These are phyloP conservation scores for Cygnus buccinator DNA, from an alignment of 2,113 vertebrate species.

Conservation along the genomic window DNA sequence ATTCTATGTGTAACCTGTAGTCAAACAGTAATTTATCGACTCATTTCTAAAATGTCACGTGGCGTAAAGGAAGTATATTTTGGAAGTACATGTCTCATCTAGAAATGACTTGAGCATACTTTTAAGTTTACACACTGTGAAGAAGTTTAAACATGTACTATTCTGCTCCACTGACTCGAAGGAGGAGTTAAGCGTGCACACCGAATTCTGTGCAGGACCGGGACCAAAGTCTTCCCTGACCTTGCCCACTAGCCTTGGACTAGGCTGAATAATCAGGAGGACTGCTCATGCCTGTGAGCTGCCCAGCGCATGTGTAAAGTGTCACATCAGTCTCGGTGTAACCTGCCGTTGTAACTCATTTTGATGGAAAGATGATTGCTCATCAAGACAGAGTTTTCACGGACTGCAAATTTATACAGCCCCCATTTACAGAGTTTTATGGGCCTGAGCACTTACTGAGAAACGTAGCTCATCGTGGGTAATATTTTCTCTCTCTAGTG, in stretches of 20 bases:
- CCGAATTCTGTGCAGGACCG: not conserved
- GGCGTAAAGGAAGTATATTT: not conserved
- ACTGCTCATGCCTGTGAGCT: not conserved
- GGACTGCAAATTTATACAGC: not conserved
- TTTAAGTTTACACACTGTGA: not conserved
- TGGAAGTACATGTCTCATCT: not conserved
- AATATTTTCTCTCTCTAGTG: not conserved
- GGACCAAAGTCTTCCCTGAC: not conserved
- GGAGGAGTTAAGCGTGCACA: not conserved
- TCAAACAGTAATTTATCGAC: not conserved
- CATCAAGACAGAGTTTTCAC: not conserved
- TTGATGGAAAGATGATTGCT: not conserved
- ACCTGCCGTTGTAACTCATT: not conserved
- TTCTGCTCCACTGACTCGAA: not conserved
- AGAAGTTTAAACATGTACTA: not conserved
- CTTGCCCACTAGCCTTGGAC: not conserved
- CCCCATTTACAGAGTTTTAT: not conserved
- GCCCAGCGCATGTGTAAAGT: rapidly evolving
- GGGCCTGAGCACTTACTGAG: not conserved
- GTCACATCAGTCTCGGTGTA: not conserved
- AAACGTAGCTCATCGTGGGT: not conserved
- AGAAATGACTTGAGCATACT: slow-evolving; percentile 15
- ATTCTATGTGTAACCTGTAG: not conserved
- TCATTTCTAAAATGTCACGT: slow-evolving; percentile 22
- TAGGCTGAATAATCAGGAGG: not conserved